A percentile compares a stretch with the other conserved stretches of the same genome.
Conservation (phyloP, 2,113 vertebrate species). For the Pristiophorus japonicus region DNA sequence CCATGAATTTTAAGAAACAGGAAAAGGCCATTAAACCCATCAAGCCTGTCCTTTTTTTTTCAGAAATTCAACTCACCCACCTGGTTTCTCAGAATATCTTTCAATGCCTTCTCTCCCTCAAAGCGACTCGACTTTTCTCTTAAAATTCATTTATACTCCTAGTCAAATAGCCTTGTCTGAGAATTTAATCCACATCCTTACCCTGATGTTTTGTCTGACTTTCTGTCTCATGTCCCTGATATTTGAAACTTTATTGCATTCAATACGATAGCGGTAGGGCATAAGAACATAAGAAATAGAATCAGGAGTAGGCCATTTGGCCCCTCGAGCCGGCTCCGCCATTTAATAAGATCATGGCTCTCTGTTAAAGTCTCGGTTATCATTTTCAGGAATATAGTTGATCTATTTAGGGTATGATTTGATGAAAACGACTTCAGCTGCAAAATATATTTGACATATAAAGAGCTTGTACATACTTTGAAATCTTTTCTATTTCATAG, state of each 20-base stretch:
- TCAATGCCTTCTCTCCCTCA: not conserved
- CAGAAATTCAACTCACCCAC: not conserved
- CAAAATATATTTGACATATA: not conserved
- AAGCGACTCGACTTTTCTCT: not conserved
- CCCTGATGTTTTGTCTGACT: not conserved
- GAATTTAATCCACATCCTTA: not conserved
- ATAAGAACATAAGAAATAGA: too few species aligned
- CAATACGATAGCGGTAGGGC: not conserved
- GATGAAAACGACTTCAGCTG: not conserved
- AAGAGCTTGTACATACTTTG: conserved; percentile 42
- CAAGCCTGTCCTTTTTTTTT: not conserved
- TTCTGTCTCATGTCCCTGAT: not conserved
- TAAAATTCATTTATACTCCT: not conserved
- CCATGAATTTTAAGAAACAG: not conserved
- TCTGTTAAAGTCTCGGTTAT: not conserved
- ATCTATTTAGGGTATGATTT: not conserved
- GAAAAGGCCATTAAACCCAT: not conserved
- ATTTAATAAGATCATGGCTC: too few species aligned
- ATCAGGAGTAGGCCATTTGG: too few species aligned
- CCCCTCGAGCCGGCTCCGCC: too few species aligned
- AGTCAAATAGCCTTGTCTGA: not conserved
- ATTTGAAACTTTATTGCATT: not conserved
- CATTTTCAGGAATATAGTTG: not conserved
- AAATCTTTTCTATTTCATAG: conserved; percentile 56
- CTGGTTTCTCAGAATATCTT: not conserved